Evolutionary conservation across 2,113 vertebrate species (phyloP).

Genomic region (Danionella cerebrum): DNA sequence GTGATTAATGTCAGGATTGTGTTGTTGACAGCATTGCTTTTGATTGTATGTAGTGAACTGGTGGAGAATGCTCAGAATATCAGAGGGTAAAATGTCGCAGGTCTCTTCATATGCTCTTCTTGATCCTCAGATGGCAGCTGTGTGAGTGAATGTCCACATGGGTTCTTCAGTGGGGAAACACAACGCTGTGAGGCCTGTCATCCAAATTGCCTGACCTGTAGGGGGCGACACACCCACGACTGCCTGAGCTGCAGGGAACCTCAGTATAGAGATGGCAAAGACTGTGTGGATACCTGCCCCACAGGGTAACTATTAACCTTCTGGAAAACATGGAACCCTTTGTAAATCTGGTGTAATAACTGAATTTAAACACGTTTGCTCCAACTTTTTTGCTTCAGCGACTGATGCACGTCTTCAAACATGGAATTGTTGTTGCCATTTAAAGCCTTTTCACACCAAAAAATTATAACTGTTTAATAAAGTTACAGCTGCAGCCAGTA

Average conservation of each 20-base stretch:
- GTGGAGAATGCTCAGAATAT: too few species aligned
- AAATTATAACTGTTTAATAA: too few species aligned
- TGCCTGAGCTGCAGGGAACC: constrained; percentile 72
- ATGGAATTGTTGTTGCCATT: too few species aligned
- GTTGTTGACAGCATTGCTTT: too few species aligned
- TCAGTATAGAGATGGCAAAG: constrained; percentile 69
- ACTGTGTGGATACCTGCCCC: constrained; percentile 74
- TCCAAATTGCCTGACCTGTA: constrained; percentile 69
- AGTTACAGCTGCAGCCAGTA: too few species aligned
- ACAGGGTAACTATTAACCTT: constrained; percentile 63
- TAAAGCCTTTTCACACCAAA: too few species aligned
- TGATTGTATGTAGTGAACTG: too few species aligned
- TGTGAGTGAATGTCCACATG: constrained; percentile 67
- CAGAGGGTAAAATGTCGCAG: too few species aligned
- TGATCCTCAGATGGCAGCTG: constrained; percentile 73
- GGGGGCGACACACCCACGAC: constrained; percentile 68
- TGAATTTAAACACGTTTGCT: too few species aligned
- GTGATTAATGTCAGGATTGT: too few species aligned
- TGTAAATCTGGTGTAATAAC: neutral
- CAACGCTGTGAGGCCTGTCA: constrained; percentile 73
- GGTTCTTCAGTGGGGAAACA: constrained; percentile 61
- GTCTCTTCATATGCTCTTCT: neutral
- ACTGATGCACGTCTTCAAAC: too few species aligned
- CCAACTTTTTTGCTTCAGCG: too few species aligned
- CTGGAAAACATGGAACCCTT: neutral